phyloP scores from a whole-genome alignment of 2,797 vertebrate genomes.

The Bovichtus diacanthus region DNA sequence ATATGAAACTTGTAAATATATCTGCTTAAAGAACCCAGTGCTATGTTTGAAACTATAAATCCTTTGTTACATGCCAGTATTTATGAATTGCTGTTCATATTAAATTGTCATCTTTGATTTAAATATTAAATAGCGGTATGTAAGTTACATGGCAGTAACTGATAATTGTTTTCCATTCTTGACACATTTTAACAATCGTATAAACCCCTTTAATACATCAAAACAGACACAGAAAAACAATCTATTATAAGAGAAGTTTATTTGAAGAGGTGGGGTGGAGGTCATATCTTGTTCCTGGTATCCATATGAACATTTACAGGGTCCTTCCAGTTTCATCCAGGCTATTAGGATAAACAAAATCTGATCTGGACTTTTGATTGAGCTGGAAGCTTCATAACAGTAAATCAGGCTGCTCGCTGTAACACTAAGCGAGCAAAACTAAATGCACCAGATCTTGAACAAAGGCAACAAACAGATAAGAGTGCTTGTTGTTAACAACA shows the following conservation, averaged over 20 bases:
- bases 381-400: constrained; percentile 16
- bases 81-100: constrained; percentile 30
- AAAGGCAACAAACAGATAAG: constrained; percentile 27
- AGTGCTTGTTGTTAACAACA: constrained; percentile 4
- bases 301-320: constrained; percentile 54
- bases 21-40: background rate
- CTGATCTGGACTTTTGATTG: constrained; percentile 20
- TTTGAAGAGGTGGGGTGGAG: constrained; percentile 48
- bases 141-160: no score
- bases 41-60: constrained; percentile 29
- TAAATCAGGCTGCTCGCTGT: constrained; percentile 18
- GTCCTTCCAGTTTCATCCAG: constrained; percentile 24
- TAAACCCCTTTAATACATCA: background rate
- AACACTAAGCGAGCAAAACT: background rate
- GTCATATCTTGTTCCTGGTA: constrained; percentile 33
- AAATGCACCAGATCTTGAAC: constrained; percentile 10
- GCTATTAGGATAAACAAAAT: constrained; percentile 21
- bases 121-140: no score
- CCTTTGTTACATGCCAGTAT: background rate
- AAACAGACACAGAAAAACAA: constrained; percentile 17
- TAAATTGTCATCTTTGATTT: constrained; percentile 14
- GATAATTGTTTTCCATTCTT: background rate
- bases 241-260: constrained; percentile 59
- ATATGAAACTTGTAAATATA: constrained; percentile 56
- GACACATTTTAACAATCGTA: background rate